Evolutionary conservation across 1,140 invertebrate species (phyloP), one percentile per base, ranked within the genome.

Genomic region (Muscidifurax raptorellus): DNA sequence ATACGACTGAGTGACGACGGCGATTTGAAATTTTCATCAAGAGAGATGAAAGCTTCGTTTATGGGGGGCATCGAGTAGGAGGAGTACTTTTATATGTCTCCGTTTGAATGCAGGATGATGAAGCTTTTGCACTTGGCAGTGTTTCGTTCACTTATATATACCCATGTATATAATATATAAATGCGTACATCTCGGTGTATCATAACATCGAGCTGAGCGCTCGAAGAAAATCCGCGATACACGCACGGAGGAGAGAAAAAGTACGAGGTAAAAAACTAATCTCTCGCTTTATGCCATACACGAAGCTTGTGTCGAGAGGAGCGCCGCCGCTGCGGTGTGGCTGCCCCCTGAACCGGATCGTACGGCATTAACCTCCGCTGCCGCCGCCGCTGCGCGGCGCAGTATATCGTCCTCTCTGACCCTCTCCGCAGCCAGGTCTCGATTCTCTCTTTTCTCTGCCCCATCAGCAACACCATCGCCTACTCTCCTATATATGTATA

Each of bases 291-390:
- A 18, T 47, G 44, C 44, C 44, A 67, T 32, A 25, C 10, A 78
- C 15, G 40, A 74, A 18, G 71, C 32, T 10, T n/a, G 52, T 59
- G n/a, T 59, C 6, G 52, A 59, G 52, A 59, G 77, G 28, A 84
- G 64, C 52, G 69, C 71, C 66, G 47, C 15, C 25, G 66, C 83
- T 82, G 85, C 85, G 87, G 79, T 86, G 89, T 88, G 86, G 86
- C 87, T 90, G 89, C 89, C 89, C 89, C 90, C 87, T 91, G 90
- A 91, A 91, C 90, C 90, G 90, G 90, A 91, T 91, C 90, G 88
- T n/a, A n/a, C 90, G 87, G 88, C 88, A 90, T 91, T 90, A 91
- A 90, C 90, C 90, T 90, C 87, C 86, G 28, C n/a, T 28, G 66
- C 90, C 90, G 90, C 87, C 86, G 27, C 22, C 12, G 44, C 10